Evolutionary conservation across 1,140 invertebrate species (phyloP), one percentile per base, ranked within the genome.

Genomic region (Coenobita brevimanus): DNA sequence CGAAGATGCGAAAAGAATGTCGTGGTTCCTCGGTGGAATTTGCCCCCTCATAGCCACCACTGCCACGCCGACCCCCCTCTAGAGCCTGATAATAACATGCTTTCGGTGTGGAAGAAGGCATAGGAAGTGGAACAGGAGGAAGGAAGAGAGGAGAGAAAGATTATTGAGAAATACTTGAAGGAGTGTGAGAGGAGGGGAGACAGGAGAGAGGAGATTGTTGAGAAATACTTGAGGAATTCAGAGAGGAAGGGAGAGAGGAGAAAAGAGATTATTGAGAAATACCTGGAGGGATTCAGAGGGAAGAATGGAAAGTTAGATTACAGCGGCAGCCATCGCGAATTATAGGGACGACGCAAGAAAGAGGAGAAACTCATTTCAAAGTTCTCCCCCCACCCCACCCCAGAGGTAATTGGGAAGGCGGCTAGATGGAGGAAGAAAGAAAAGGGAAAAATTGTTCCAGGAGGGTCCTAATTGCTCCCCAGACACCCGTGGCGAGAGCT

Each of bases 1-100:
- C 76, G 43, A 80, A 76, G 78, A 87, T 81, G 84, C 17, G 64
- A 69, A 67, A 87, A 87, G 84, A 87, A 87, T 78, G 84, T 76
- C 80, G 84, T 81, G 84, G 84, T 87, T 76, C 79, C 76, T 76
- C 2, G 76, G 4, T 38, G 84, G 84, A 80, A 81, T 87, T 80
- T 64, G 43, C 67, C 60, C 62, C 71, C 38, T 24, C 27, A 13
- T 67, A 41, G 60, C 46, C 21, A 30, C n/a, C 60, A 24, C 24
- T 62, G 60, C 36, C n/a, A 21, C 50, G 21, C 33, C n/a, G 41
- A 17, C 50, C 15, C 50, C 36, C 41, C n/a, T 15, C 50, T 36
- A 60, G 30, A 46, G 30, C 41, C 30, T 62, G 33, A 80, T 62
- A 60, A 80, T 62, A 69, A 36, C 69, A 8, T 69, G 21, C n/a